Conservation (phyloP, 2,888 invertebrate species). For the Cosmopolites sordidus region DNA sequence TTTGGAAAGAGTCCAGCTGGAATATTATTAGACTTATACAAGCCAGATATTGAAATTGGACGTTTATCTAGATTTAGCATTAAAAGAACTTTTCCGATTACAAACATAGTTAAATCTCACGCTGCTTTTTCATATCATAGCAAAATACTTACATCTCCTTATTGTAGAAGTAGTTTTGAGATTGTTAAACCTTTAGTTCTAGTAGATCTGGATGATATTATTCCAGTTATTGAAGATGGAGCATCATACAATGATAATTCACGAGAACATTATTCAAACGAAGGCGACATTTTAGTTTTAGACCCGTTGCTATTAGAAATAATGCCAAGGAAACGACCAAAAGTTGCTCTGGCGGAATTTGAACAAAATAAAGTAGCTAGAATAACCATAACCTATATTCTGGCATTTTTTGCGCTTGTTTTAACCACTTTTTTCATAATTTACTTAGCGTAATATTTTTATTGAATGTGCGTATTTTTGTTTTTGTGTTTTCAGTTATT, state of each 20-base stretch:
- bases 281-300: conserved; percentile 38
- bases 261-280: conserved; percentile 14
- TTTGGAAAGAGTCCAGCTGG: not conserved
- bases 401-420: conserved; percentile 53
- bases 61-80: not conserved
- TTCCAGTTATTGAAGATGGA: conserved; percentile 39
- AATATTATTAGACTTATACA: too few relatives aligned
- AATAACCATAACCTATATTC: conserved; percentile 56
- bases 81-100: conserved; percentile 8
- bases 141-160: conserved; percentile 12
- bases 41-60: not conserved
- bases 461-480: too few relatives aligned
- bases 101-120: conserved; percentile 9
- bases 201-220: conserved; percentile 43
- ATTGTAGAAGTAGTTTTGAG: conserved; percentile 25
- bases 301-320: conserved; percentile 46
- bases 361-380: conserved; percentile 52
- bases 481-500: too few relatives aligned
- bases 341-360: conserved; percentile 38
- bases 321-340: conserved; percentile 42
- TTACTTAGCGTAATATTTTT: conserved; percentile 45
- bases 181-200: conserved; percentile 23
- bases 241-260: conserved; percentile 15
- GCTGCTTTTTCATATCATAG: conserved; percentile 11
- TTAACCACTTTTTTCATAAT: conserved; percentile 55